Evolutionary conservation across 2,888 invertebrate genomes (phyloP).

Genomic region (Erebia ligea): DNA sequence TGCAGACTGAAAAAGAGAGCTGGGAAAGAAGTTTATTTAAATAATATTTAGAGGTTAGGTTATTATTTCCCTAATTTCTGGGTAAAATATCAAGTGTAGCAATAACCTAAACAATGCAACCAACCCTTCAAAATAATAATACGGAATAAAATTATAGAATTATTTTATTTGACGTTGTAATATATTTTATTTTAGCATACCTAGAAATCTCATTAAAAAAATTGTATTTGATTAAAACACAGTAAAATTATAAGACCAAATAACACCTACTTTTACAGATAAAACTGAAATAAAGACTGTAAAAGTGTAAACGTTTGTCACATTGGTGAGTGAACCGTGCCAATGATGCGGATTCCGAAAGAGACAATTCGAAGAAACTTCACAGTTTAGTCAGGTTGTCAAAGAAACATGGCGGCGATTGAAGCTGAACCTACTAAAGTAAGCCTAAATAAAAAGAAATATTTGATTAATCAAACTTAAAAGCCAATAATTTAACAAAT

Average conservation of each 20-base stretch:
- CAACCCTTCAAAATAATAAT: not conserved
- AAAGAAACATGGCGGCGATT: slow-evolving; percentile 85
- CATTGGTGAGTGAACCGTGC: slow-evolving; percentile 50
- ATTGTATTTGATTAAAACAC: no score
- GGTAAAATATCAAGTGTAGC: not conserved
- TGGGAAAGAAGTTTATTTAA: no score
- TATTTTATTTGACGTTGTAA: no score
- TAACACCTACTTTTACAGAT: no score
- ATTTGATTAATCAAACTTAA: not conserved
- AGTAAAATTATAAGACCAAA: no score
- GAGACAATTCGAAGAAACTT: slow-evolving; percentile 43
- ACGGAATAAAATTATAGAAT: not conserved
- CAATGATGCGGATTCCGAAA: slow-evolving; percentile 18
- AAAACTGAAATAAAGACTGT: not conserved
- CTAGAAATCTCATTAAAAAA: no score
- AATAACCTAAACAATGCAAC: not conserved
- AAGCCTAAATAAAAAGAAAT: slow-evolving; percentile 48
- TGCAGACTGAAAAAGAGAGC: no score
- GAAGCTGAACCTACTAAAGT: slow-evolving; percentile 77
- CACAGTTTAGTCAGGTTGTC: slow-evolving; percentile 55
- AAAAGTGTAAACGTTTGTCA: slow-evolving; percentile 47
- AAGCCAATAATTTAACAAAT: not conserved
- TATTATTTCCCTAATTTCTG: not conserved
- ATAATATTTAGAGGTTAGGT: no score
- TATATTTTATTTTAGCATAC: no score